Conservation (phyloP, 2,888 invertebrate species). For the Cyrtodaria siliqua region DNA sequence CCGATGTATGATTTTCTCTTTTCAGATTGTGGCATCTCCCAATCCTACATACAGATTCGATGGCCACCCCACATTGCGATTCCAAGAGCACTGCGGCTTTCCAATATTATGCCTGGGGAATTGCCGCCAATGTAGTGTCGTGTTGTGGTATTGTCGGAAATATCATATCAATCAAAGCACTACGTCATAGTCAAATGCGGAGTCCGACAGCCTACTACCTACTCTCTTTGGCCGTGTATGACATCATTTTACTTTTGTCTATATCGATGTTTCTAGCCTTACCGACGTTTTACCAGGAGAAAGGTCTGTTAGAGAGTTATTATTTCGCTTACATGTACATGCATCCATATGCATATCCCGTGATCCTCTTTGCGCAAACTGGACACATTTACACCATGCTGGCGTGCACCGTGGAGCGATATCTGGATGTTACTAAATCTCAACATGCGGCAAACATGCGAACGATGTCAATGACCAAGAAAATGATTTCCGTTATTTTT, state of each 20-base stretch:
- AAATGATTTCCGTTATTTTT: constrained; percentile 93
- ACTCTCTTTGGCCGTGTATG: constrained; percentile 96
- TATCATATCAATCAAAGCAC: constrained; percentile 82
- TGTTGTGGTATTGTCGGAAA: too few species aligned
- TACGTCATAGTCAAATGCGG: constrained; percentile 93
- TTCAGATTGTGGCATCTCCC: constrained; percentile 10
- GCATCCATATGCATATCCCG: constrained; percentile 91
- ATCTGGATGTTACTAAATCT: constrained; percentile 93
- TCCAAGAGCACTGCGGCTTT: constrained; percentile 64
- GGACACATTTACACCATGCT: constrained; percentile 95
- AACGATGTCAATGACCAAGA: constrained; percentile 94
- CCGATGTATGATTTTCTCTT: neutral
- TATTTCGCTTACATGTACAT: constrained; percentile 92
- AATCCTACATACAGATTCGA: neutral
- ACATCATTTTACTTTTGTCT: constrained; percentile 93
- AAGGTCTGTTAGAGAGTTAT: constrained; percentile 93
- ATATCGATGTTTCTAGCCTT: constrained; percentile 83
- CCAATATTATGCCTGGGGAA: constrained; percentile 91
- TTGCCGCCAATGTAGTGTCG: constrained; percentile 95
- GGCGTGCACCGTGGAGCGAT: constrained; percentile 92
- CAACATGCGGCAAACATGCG: constrained; percentile 95
- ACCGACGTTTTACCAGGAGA: constrained; percentile 85
- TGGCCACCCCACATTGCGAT: constrained; percentile 41
- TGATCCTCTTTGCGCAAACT: constrained; percentile 95
- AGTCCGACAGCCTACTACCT: constrained; percentile 98